Percentiles rank a stretch among this genome's conserved stretches.
Evolutionary conservation across 2,888 invertebrate genomes (phyloP).

Genomic region (Brachyopa scutellaris): DNA sequence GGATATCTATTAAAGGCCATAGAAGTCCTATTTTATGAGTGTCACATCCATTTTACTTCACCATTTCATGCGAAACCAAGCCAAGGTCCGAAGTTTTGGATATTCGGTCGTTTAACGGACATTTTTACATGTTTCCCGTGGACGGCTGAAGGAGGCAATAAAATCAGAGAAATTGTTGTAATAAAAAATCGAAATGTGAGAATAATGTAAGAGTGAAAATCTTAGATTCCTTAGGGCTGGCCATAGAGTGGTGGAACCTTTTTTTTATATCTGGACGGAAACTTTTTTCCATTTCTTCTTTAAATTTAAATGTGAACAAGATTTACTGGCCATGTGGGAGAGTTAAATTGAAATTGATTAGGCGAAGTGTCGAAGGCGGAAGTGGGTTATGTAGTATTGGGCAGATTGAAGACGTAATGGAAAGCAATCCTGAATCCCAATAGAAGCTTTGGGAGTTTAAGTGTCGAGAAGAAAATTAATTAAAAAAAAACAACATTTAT

Average conservation of each 20-base stretch:
- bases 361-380: no score
- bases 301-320: constrained; percentile 21
- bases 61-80: constrained; percentile 30
- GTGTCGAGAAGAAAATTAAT: no score
- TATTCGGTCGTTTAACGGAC: constrained; percentile 15
- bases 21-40: constrained; percentile 25
- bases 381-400: no score
- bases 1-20: constrained; percentile 21
- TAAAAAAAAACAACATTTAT: no score
- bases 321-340: constrained; percentile 4
- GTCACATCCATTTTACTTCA: constrained; percentile 42
- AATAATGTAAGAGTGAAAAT: constrained; percentile 30
- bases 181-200: constrained; percentile 49
- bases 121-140: not conserved
- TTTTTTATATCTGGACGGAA: constrained; percentile 15
- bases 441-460: no score
- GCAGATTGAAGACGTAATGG: no score
- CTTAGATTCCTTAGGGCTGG: not conserved
- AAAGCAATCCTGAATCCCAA: no score
- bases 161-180: constrained; percentile 45
- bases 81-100: constrained; percentile 19
- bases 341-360: constrained; percentile 13
- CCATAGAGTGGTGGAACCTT: not conserved
- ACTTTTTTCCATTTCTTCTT: constrained; percentile 7
- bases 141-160: constrained; percentile 15